These are phyloP conservation scores for Drosophila kikkawai DNA, from an alignment of 1,140 invertebrate genomes.

Conservation along the genomic window DNA sequence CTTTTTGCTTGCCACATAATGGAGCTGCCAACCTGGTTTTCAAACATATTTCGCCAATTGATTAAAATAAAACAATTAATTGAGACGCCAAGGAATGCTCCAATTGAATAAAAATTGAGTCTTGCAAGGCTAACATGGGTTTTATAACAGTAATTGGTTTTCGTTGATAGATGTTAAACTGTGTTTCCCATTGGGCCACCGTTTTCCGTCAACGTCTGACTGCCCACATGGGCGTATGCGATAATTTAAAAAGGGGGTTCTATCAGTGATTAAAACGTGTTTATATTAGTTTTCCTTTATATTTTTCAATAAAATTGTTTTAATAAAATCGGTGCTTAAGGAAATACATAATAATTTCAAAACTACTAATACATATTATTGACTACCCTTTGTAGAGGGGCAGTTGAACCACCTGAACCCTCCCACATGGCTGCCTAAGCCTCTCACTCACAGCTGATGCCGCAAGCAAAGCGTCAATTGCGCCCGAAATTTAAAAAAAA, in stretches of 20 bases:
- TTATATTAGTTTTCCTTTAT: not conserved
- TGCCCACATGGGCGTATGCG: not conserved
- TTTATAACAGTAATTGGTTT: not conserved
- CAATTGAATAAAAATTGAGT: not conserved
- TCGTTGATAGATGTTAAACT: too few species aligned
- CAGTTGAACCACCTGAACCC: not conserved
- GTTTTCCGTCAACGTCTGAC: not conserved
- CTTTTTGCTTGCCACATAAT: not conserved
- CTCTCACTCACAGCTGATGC: not conserved
- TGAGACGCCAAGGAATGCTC: not conserved
- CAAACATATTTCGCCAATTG: too few species aligned
- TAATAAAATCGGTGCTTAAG: not conserved
- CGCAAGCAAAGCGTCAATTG: not conserved
- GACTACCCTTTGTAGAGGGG: not conserved
- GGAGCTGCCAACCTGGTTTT: not conserved
- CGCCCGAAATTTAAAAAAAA: not conserved
- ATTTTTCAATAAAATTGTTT: not conserved
- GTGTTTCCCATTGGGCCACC: not conserved
- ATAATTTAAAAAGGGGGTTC: not conserved
- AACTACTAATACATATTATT: not conserved
- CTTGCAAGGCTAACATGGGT: accelerated
- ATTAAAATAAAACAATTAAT: not conserved
- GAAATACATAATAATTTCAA: not conserved
- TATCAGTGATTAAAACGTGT: too few species aligned
- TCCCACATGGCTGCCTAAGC: not conserved